Base-by-base conservation (phyloP, 2,797 vertebrate species). In the Pygocentrus nattereri region DNA sequence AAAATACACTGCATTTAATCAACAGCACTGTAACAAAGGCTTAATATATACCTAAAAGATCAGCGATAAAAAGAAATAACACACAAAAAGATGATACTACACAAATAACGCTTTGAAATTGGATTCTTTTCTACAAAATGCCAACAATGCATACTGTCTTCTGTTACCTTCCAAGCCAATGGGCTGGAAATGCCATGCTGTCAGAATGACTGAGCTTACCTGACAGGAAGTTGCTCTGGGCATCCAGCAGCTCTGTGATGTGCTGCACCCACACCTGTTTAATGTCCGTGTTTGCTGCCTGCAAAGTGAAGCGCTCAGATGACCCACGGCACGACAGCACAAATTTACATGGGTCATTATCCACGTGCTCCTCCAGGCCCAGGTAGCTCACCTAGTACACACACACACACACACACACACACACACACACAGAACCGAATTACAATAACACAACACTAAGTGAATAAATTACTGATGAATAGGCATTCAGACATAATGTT, bases 331-430 rank as follows among this genome's bases (percentile, higher is more conserved):
- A 96, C 80, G 94, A 93, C 82, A 99, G 79, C 15, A 97, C 95
- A 34, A 99, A 98, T 86, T 98, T 99, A 90, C 97, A 99, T 74
- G 96, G 97, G 83, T 99, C 98, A 0, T 93, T 97, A 62, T 99
- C 98, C 19, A 95, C 93, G 0, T 95, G 96, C 25, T 97, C 96
- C 82, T 97, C 97, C 86, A 99, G 89, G 78, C 96, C 94, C 85
- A 99, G 93, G 87, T 93, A 96, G 83, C 95, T 98, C 79, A 99
- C 95, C 98, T 99, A 70, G 38, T 6, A 4, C 23, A 56, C 19
- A 58, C 38, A 67, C 11, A 25, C 30, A 62, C 23, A 56, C 38
- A 65, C 10, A 23, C 30, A 62, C 18, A 56, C 27, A 65, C 10
- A 23, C 6, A 61, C 38, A 61, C n/a, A 54, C 19, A 64, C 5